Evolutionary conservation across 2,888 invertebrate genomes (phyloP).

Genomic region (Meiosimyza platycephala): DNA sequence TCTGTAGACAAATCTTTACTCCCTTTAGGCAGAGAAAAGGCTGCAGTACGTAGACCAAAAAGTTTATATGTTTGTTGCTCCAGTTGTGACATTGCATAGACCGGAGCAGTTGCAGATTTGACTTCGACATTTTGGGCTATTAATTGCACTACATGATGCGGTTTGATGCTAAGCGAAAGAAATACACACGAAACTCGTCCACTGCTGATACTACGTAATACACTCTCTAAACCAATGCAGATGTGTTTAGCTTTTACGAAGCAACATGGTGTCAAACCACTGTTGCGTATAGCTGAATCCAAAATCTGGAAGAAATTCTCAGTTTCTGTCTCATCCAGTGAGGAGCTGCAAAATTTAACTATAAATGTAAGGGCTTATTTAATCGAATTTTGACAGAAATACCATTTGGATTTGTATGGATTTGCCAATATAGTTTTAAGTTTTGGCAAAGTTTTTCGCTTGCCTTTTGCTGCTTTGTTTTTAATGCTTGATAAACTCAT

Average conservation of each 20-base stretch:
- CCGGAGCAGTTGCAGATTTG: slow-evolving; percentile 50
- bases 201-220: slow-evolving; percentile 54
- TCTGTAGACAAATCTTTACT: slow-evolving; percentile 41
- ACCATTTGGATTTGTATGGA: slow-evolving; percentile 54
- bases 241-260: slow-evolving; percentile 50
- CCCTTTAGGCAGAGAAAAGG: slow-evolving; percentile 50
- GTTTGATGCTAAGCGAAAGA: slow-evolving; percentile 55
- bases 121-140: slow-evolving; percentile 52
- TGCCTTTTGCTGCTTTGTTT: slow-evolving; percentile 54
- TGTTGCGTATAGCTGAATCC: slow-evolving; percentile 36
- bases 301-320: slow-evolving; percentile 45
- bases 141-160: slow-evolving; percentile 52
- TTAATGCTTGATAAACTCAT: slow-evolving; percentile 55
- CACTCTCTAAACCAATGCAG: slow-evolving; percentile 55
- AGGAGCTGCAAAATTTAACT: slow-evolving; percentile 46
- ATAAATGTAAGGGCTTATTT: neutral
- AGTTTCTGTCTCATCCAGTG: slow-evolving; percentile 50
- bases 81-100: slow-evolving; percentile 55
- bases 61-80: slow-evolving; percentile 53
- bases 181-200: slow-evolving; percentile 53
- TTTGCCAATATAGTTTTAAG: slow-evolving; percentile 57
- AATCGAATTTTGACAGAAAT: slow-evolving; percentile 6
- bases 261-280: slow-evolving; percentile 35
- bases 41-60: slow-evolving; percentile 54
- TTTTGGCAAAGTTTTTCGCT: slow-evolving; percentile 55